Conservation (phyloP, 1,140 invertebrate species). For the Limonius californicus region DNA sequence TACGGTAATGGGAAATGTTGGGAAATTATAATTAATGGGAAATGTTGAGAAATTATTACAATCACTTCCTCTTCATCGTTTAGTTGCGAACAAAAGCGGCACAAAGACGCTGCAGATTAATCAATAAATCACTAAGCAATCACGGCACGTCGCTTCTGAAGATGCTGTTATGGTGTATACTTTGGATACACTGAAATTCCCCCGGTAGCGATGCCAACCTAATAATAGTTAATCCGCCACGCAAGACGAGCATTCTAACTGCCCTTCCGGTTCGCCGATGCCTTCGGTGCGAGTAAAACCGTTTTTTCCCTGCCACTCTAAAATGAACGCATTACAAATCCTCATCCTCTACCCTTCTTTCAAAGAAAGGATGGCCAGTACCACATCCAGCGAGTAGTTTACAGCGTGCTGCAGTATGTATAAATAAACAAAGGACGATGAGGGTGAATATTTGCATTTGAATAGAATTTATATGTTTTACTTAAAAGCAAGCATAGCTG, state of each 20-base stretch:
- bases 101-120: too few species aligned
- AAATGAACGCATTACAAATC: slow-evolving; percentile 9
- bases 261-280: slow-evolving; percentile 2
- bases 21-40: too few species aligned
- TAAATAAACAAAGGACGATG: slow-evolving; percentile 4
- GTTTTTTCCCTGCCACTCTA: not conserved
- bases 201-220: not conserved
- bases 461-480: not conserved
- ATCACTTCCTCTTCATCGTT: too few species aligned
- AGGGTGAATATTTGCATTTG: slow-evolving; percentile 2
- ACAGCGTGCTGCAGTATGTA: not conserved
- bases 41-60: too few species aligned
- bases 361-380: not conserved
- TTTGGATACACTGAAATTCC: too few species aligned
- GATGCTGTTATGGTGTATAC: too few species aligned
- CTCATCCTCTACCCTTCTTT: not conserved
- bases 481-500: not conserved
- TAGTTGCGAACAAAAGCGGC: too few species aligned
- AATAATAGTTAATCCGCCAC: slow-evolving; percentile 5
- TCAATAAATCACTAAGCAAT: too few species aligned
- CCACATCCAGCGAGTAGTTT: slow-evolving; percentile 1
- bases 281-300: not conserved
- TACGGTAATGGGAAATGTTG: too few species aligned
- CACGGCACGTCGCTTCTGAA: too few species aligned
- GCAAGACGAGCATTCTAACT: not conserved